These are phyloP conservation scores for Chelmon rostratus DNA, from an alignment of 2,797 vertebrate species.

Conservation along the genomic window DNA sequence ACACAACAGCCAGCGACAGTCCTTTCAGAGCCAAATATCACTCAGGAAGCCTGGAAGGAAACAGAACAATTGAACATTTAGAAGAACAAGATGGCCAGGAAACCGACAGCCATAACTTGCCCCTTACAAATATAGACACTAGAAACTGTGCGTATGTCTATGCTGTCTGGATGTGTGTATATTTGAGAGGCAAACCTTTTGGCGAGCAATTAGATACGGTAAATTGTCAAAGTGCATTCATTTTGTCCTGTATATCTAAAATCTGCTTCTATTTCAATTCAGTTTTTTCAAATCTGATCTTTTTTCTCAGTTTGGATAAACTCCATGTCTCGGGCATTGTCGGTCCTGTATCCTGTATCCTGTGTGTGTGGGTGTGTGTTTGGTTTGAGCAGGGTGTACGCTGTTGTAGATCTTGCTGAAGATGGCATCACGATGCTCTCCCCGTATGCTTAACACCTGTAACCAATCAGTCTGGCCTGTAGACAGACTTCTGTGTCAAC, in stretches of 20 bases:
- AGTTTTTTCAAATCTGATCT: not conserved
- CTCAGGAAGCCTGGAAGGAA: slow-evolving; percentile 59
- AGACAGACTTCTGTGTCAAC: slow-evolving; percentile 7
- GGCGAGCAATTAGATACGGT: not conserved
- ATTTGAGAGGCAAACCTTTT: not conserved
- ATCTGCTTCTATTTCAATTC: not conserved
- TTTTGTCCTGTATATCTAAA: not conserved
- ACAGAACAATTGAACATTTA: slow-evolving; percentile 58
- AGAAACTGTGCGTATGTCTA: not conserved
- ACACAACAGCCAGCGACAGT: not conserved
- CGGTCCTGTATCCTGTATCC: too few relatives aligned
- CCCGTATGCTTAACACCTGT: slow-evolving; percentile 44
- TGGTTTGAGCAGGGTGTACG: slow-evolving; percentile 5
- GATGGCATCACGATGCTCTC: slow-evolving; percentile 30
- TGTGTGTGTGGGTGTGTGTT: slow-evolving; percentile 5
- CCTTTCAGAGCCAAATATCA: slow-evolving; percentile 26
- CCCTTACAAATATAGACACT: slow-evolving; percentile 41
- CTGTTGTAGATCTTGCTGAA: slow-evolving; percentile 19
- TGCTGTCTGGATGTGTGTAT: not conserved
- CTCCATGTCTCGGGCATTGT: too few relatives aligned
- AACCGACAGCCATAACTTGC: slow-evolving; percentile 34
- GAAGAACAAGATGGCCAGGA: slow-evolving; percentile 36
- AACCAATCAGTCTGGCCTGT: slow-evolving; percentile 29
- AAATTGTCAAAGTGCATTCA: not conserved
- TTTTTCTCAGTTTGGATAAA: not conserved